Evolutionary conservation across 2,888 invertebrate genomes (phyloP).

Genomic region (Rhyacophila evoluta): DNA sequence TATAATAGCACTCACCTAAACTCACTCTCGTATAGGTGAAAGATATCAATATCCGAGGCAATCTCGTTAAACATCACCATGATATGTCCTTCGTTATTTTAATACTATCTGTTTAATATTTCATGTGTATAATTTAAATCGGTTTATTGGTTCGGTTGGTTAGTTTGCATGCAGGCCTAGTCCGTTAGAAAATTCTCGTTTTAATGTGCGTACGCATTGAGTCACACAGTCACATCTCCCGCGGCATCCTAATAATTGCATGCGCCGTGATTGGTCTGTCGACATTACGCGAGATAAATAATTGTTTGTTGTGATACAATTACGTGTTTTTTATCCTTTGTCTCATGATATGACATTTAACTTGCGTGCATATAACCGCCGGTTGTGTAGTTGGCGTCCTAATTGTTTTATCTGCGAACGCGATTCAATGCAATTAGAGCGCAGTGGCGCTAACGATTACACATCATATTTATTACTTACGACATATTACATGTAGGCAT

Average conservation of each 20-base stretch:
- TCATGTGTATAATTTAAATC: too few relatives aligned
- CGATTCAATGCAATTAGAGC: background rate
- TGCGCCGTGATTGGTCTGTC: slow-evolving; percentile 22
- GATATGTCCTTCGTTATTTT: too few relatives aligned
- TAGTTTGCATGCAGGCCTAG: background rate
- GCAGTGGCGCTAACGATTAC: slow-evolving; percentile 4
- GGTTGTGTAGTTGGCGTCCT: background rate
- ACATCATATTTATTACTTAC: background rate
- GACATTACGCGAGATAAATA: background rate
- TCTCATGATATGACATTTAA: slow-evolving; percentile 20
- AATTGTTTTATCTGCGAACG: slow-evolving; percentile 3
- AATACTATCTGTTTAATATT: too few relatives aligned
- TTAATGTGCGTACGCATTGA: background rate
- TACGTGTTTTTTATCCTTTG: slow-evolving; percentile 25
- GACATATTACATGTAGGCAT: too few relatives aligned
- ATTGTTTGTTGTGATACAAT: slow-evolving; percentile 28
- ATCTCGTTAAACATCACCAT: too few relatives aligned
- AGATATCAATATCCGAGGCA: too few relatives aligned
- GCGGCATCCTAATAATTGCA: background rate
- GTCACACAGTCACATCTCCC: background rate
- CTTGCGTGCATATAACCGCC: slow-evolving; percentile 8
- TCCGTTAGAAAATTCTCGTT: background rate
- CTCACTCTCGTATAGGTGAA: too few relatives aligned
- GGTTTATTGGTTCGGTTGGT: too few relatives aligned
- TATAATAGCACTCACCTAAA: too few relatives aligned